Conservation (phyloP, 2,888 invertebrate genomes). For the Andrena bicolor region DNA sequence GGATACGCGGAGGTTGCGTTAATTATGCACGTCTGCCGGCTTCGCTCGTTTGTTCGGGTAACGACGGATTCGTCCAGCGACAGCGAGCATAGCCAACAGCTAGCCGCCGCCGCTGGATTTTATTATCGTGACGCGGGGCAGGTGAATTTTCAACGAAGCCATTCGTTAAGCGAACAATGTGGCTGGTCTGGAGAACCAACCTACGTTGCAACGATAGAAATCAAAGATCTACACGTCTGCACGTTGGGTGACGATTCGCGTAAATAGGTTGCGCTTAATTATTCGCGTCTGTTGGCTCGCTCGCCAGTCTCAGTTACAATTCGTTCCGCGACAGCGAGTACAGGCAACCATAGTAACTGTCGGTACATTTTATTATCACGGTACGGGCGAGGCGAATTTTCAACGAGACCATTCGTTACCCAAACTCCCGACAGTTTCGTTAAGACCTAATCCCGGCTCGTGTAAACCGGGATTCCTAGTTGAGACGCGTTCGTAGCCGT, state of each 20-base stretch:
- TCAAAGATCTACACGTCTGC: too few relatives aligned
- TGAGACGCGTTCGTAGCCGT: not conserved
- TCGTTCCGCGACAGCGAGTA: not conserved
- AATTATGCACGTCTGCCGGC: conserved; percentile 51
- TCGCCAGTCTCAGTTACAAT: not conserved
- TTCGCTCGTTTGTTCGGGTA: conserved; percentile 11
- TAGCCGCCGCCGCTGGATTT: conserved; percentile 12
- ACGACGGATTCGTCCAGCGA: conserved; percentile 43
- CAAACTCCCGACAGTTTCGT: conserved; percentile 25
- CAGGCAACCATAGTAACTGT: conserved; percentile 11
- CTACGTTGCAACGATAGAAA: too few relatives aligned
- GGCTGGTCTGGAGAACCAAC: too few relatives aligned
- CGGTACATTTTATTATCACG: conserved; percentile 7
- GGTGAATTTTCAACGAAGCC: conserved; percentile 24
- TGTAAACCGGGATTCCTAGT: conserved; percentile 9
- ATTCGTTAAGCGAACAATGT: not conserved
- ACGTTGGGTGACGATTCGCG: too few relatives aligned
- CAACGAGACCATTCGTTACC: conserved; percentile 33
- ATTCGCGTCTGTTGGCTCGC: not conserved
- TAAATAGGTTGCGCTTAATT: not conserved
- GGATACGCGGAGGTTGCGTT: conserved; percentile 42
- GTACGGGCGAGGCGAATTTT: conserved; percentile 15
- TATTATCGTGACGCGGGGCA: not conserved
- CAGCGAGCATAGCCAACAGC: conserved; percentile 10
- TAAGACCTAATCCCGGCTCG: conserved; percentile 18